A percentile compares a stretch with the other conserved stretches of the same genome.
phyloP scores from a whole-genome alignment of 1,140 invertebrate genomes.

The Dolichoris vasculosae region DNA sequence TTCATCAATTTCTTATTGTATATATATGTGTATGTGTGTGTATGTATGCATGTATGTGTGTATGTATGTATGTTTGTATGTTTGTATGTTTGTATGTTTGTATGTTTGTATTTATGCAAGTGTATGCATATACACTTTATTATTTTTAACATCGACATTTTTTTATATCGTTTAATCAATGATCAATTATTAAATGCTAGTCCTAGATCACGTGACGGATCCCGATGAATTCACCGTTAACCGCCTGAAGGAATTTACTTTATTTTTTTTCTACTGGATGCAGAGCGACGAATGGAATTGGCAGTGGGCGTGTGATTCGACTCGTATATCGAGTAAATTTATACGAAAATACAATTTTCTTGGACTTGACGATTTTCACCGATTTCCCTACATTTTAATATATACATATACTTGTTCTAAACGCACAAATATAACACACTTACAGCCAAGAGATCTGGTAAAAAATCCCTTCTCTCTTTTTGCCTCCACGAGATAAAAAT shows the following conservation, averaged over 20 bases:
- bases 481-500: constrained; percentile 46
- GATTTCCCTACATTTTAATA: constrained; percentile 29
- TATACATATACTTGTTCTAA: constrained; percentile 22
- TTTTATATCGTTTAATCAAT: constrained; percentile 19
- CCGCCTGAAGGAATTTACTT: constrained; percentile 32
- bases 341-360: constrained; percentile 51
- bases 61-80: no score
- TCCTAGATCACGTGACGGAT: not conserved
- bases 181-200: constrained; percentile 39
- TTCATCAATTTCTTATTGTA: not conserved
- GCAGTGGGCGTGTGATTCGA: constrained; percentile 34
- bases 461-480: constrained; percentile 30
- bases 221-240: constrained; percentile 20
- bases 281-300: constrained; percentile 35
- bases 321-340: constrained; percentile 46
- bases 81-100: no score
- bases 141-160: not conserved
- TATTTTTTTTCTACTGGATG: constrained; percentile 6
- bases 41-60: no score
- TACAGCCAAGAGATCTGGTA: constrained; percentile 46
- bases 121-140: no score
- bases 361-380: constrained; percentile 18
- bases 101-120: no score
- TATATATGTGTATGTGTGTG: no score
- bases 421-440: constrained; percentile 46